Conservation (phyloP, 1,140 invertebrate species). For the Temnothorax longispinosus region DNA sequence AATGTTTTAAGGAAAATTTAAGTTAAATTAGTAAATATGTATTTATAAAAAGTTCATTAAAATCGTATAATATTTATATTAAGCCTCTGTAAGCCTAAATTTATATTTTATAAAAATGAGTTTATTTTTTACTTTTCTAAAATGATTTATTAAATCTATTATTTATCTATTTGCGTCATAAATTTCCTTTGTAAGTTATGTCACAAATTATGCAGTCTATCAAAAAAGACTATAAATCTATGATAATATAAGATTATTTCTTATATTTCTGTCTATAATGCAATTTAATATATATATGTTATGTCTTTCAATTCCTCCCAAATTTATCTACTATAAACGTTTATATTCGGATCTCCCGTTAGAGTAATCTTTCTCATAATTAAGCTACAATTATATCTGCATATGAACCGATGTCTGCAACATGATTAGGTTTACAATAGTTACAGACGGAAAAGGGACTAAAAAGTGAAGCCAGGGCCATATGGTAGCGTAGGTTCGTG, state of each 20-base stretch:
- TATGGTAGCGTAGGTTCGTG: conserved; percentile 4
- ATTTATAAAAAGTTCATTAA: background rate
- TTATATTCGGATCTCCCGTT: background rate
- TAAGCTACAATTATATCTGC: background rate
- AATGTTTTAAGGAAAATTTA: background rate
- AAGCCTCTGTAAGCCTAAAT: background rate
- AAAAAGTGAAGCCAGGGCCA: background rate
- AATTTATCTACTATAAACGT: background rate
- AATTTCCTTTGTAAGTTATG: background rate
- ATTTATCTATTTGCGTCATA: background rate
- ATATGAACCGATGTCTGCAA: background rate
- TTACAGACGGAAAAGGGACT: background rate
- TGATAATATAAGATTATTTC: background rate
- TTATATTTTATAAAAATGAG: background rate
- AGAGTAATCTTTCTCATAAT: background rate
- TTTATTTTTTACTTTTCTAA: background rate
- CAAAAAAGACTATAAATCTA: background rate
- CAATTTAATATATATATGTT: background rate
- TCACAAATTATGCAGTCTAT: background rate
- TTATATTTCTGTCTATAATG: background rate
- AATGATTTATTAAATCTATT: too few relatives aligned
- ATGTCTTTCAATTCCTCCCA: background rate
- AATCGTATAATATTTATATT: background rate
- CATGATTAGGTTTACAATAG: background rate
- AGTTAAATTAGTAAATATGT: background rate